Percentiles rank a stretch among this genome's conserved stretches.
Evolutionary conservation across 2,888 invertebrate species (phyloP).

Genomic region (Dynastes tityus): DNA sequence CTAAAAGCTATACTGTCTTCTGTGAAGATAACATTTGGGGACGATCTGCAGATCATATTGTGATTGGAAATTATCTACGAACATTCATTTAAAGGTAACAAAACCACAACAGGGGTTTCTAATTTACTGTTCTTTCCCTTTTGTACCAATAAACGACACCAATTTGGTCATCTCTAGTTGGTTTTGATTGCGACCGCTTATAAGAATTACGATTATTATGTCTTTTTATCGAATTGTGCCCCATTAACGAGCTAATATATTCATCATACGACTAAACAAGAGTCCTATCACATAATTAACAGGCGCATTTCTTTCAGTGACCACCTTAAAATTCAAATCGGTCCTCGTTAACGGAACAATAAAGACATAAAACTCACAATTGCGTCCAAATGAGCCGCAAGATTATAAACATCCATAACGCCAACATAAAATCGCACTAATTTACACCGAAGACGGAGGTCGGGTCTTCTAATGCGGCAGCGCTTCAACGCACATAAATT

Average conservation of each 20-base stretch:
- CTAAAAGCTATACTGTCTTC: too few relatives aligned
- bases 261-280: conserved; percentile 33
- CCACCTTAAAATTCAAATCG: conserved; percentile 45
- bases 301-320: conserved; percentile 21
- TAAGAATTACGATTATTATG: conserved; percentile 33
- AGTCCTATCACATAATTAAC: conserved; percentile 11
- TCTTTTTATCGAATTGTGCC: conserved; percentile 18
- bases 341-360: conserved; percentile 49
- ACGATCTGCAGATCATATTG: too few relatives aligned
- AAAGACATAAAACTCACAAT: conserved; percentile 54
- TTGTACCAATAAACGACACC: conserved; percentile 1
- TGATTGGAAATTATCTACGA: too few relatives aligned
- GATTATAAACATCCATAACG: conserved; percentile 53
- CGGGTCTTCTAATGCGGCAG: conserved; percentile 5
- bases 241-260: conserved; percentile 6
- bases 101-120: not conserved
- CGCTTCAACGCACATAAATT: not conserved
- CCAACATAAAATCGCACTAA: conserved; percentile 45
- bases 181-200: conserved; percentile 6
- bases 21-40: too few relatives aligned
- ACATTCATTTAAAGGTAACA: not conserved
- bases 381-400: conserved; percentile 56
- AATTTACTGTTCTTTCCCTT: not conserved
- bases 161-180: not conserved
- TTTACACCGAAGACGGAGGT: conserved; percentile 24